Conservation (phyloP, 2,888 invertebrate species). For the Cephalotes varians region DNA sequence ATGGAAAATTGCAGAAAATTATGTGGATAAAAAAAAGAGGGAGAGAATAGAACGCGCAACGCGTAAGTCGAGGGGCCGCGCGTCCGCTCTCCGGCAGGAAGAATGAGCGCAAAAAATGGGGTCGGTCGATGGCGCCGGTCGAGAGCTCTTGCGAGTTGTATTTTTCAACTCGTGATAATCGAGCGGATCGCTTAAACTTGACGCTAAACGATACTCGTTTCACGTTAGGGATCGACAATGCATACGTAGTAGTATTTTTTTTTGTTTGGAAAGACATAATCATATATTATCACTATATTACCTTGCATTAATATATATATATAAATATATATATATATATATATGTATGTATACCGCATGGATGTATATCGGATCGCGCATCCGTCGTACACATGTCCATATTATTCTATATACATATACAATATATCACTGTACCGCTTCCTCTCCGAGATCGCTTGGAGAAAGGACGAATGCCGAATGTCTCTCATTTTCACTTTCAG, state of each 20-base stretch:
- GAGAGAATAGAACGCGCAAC: constrained; percentile 22
- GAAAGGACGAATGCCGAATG: constrained; percentile 59
- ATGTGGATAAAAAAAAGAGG: constrained; percentile 51
- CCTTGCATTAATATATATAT: constrained; percentile 75
- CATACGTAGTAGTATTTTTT: constrained; percentile 75
- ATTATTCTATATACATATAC: constrained; percentile 58
- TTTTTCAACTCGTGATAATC: constrained; percentile 82
- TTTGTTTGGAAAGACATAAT: constrained; percentile 77
- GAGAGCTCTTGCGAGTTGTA: constrained; percentile 76
- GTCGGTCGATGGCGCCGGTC: constrained; percentile 65
- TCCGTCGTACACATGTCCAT: constrained; percentile 55
- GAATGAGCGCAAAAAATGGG: constrained; percentile 45
- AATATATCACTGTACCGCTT: constrained; percentile 58
- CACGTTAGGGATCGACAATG: constrained; percentile 76
- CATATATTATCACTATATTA: constrained; percentile 75
- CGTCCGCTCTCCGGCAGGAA: constrained; percentile 41
- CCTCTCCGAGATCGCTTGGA: constrained; percentile 52
- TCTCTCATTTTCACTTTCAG: constrained; percentile 42
- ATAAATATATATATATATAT: constrained; percentile 58
- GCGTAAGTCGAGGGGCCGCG: constrained; percentile 51
- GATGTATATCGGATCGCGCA: constrained; percentile 37
- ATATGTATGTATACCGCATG: constrained; percentile 51
- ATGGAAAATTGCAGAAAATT: constrained; percentile 64
- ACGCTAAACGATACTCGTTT: constrained; percentile 69
- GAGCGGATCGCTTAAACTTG: constrained; percentile 76